Evolutionary conservation across 2,113 vertebrate species (phyloP), one percentile per base, ranked within the genome.

Genomic region (Aspidoscelis tigris): DNA sequence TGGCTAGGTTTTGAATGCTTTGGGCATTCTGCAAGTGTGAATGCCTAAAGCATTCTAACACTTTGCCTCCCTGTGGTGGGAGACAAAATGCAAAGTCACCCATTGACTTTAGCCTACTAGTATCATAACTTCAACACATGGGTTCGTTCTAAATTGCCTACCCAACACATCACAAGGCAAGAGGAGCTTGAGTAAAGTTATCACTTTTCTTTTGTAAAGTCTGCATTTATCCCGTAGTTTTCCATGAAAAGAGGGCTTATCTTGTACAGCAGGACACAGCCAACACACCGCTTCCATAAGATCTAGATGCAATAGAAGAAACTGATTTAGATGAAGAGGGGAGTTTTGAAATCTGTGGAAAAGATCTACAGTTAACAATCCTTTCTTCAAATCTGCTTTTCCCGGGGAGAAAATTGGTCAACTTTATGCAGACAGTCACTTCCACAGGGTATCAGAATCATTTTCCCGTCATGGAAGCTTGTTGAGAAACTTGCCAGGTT

Each of bases 301-400:
- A 76, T 39, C 43, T 47, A 50, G 47, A 12, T 53, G 64, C 73
- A 76, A 53, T n/a, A 61, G 55, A 72, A 39, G 26, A 53, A 72
- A 47, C 24, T 44, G 2, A 12, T 78, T 78, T 64, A 64, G 53
- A 72, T 64, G 53, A 84, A 72, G 39, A 84, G 64, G 50, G 21
- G 76, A 43, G 11, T 73, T 84, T 84, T 84, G 70, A 84, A 76
- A 84, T 79, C 69, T 73, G 69, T 73, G 41, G 68, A 76, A 78
- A 53, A 78, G 18, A 47, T 41, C 20, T 55, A 74, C 71, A 75
- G 71, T 26, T 65, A 82, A 65, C 18, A 47, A 47, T 65, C 26
- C 24, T 72, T 64, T 47, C 76, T 64, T 20, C 7, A 39, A 18
- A 78, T 53, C 76, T 73, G 83, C 24, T 78, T 64, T 72, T 44